Base-by-base conservation (phyloP, 2,113 vertebrate species). In the Rhinichthys klamathensis region DNA sequence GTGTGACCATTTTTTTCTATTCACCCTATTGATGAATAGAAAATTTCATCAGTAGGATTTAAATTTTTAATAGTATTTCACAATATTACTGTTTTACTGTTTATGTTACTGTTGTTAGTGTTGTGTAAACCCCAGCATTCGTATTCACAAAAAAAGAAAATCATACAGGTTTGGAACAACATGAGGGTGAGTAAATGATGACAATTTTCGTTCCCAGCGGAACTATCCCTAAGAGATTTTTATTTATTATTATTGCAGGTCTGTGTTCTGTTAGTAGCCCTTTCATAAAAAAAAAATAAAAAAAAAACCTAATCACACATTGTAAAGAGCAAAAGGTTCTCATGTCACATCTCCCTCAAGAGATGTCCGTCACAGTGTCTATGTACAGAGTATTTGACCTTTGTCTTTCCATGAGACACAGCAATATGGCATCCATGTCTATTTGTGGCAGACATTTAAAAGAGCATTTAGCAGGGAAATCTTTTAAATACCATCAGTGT, bases 291-390 rank as follows among this genome's bases (percentile, higher is more conserved):
- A 2, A 76, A 35, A 70, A 25, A 38, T 27, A 77, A 54, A 5
- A 4, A 35, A 11, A 10, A 27, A 46, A 0, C 30, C 2, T 44
- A 63, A 65, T 65, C 23, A 63, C 32, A 60, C 60, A 65, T 65
- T 49, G 41, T 49, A 80, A 80, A 63, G 56, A 30, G 60, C n/a
- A 46, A 80, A 80, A 61, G 78, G 60, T 80, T 80, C 16, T 27
- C 38, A 30, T 44, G 78, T 80, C n/a, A 0, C 6, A 27, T 63
- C n/a, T 46, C 78, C 58, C 78, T 41, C 35, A 30, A 63, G 35
- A 80, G 21, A 46, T 1, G 6, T 79, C 38, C 38, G 38, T 65
- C 60, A 30, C 8, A 21, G 23, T 65, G 56, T 80, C 58, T 46
- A 18, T 63, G 35, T 63, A 80, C 32, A 80, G 58, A 80, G 35